Evolutionary conservation across 2,113 vertebrate species (phyloP).

Genomic region (Crotalus horridus): DNA sequence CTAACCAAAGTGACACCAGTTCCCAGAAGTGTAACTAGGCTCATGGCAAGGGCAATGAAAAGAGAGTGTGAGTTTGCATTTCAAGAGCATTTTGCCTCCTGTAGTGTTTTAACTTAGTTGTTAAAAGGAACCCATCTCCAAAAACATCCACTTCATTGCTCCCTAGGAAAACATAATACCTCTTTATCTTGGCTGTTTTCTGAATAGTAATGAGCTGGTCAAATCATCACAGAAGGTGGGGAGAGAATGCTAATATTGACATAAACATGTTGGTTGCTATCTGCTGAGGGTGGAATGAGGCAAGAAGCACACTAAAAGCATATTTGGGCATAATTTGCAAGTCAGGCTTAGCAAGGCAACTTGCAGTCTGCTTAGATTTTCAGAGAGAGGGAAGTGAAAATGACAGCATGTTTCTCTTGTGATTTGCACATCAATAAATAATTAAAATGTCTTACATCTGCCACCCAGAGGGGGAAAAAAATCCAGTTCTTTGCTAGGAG

Average conservation of each 20-base stretch:
- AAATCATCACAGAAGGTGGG: background rate
- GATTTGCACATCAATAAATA: background rate
- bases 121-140: slow-evolving; percentile 7
- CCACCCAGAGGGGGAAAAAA: background rate
- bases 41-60: background rate
- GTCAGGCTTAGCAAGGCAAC: background rate
- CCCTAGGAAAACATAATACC: background rate
- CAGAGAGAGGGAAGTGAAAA: background rate
- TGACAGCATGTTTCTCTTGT: background rate
- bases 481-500: background rate
- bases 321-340: background rate
- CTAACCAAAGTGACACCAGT: background rate
- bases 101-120: background rate
- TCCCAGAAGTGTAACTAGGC: background rate
- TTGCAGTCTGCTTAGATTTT: background rate
- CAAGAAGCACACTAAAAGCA: background rate
- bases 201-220: background rate
- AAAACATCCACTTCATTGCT: background rate
- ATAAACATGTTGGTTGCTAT: background rate
- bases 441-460: background rate
- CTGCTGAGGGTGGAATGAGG: background rate
- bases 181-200: background rate
- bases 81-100: slow-evolving; percentile 2
- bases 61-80: background rate
- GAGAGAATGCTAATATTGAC: slow-evolving; percentile 11